Evolutionary conservation across 2,797 vertebrate genomes (phyloP), one percentile per base, ranked within the genome.

Genomic region (Strix occidentalis): DNA sequence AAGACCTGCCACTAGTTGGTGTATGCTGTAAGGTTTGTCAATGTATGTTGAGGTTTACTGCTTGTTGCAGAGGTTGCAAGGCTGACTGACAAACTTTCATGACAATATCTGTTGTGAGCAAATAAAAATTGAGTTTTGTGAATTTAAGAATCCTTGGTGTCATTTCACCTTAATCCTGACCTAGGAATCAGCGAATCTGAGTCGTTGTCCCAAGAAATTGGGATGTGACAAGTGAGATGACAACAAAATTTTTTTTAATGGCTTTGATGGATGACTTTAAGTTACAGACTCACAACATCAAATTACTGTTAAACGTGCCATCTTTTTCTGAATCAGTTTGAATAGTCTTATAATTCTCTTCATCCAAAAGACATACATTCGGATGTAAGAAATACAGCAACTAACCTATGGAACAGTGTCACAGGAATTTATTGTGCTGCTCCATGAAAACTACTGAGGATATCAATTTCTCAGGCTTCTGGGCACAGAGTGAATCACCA

Each of bases 401-500:
- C 12, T 35, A 74, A 46, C 14, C 43, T 51, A 72, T 63, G 72
- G 26, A 92, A 58, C 41, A 61, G 23, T 33, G 68, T 86, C 93
- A 95, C 58, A 85, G 77, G 87, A 95, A 96, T 96, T 96, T 93
- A 92, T 76, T 90, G 86, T 77, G 81, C 64, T 78, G 54, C 41
- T 57, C 33, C 72, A 66, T 64, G 85, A 87, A 95, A 97, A 93
- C 85, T 89, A 95, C 74, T 65, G 87, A 84, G 86, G 50, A 78
- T 90, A 93, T 77, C 46, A 86, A 28, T 68, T 63, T 31, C 72
- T 93, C 77, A 92, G 72, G 72, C 66, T 95, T 96, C 90, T 87
- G 64, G 83, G 94, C 69, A 94, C 78, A 89, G 93, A 94, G n/a
- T 81, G 58, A 92, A 90, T 81, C 76, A 89, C 89, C 82, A 80